phyloP scores from a whole-genome alignment of 2,113 vertebrate species.

The Lethenteron camtschaticum region DNA sequence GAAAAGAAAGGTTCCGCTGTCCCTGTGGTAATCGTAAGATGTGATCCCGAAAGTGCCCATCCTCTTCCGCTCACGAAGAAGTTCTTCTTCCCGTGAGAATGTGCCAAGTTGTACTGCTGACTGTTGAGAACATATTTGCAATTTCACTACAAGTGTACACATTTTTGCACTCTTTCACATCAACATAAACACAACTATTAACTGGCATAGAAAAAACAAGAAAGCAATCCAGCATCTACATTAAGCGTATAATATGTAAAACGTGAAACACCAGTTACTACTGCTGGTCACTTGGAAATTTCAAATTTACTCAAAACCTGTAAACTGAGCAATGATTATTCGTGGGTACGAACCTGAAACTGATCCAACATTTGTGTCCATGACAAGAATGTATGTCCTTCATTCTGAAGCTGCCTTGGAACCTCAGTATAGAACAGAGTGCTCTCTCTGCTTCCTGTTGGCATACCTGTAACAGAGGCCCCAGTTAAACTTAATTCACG shows the following conservation, averaged over 20 bases:
- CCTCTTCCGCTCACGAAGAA: slow-evolving; percentile 68
- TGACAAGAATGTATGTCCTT: slow-evolving; percentile 62
- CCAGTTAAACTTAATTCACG: too few relatives aligned
- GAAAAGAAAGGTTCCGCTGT: slow-evolving; percentile 84
- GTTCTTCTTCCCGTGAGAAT: slow-evolving; percentile 79
- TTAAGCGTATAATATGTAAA: slow-evolving; percentile 12
- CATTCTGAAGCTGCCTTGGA: slow-evolving; percentile 77
- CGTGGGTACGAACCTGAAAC: slow-evolving; percentile 47
- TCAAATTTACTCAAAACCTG: neutral
- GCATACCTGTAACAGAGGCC: slow-evolving; percentile 44
- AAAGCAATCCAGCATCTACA: slow-evolving; percentile 18
- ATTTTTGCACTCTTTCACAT: neutral
- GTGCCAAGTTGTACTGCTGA: slow-evolving; percentile 77
- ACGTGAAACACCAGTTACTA: slow-evolving; percentile 18
- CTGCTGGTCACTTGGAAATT: neutral
- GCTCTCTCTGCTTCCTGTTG: slow-evolving; percentile 85
- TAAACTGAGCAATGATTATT: fast-evolving
- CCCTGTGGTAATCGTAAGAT: slow-evolving; percentile 74
- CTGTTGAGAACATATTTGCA: slow-evolving; percentile 17
- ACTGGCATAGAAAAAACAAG: neutral
- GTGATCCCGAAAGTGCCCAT: slow-evolving; percentile 87
- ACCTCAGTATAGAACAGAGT: slow-evolving; percentile 93
- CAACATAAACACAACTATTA: neutral
- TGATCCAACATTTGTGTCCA: slow-evolving; percentile 99
- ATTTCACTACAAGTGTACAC: too few relatives aligned